Evolutionary conservation across 2,888 invertebrate genomes (phyloP), one percentile per base, ranked within the genome.

Genomic region (Lasioglossum figueresi): DNA sequence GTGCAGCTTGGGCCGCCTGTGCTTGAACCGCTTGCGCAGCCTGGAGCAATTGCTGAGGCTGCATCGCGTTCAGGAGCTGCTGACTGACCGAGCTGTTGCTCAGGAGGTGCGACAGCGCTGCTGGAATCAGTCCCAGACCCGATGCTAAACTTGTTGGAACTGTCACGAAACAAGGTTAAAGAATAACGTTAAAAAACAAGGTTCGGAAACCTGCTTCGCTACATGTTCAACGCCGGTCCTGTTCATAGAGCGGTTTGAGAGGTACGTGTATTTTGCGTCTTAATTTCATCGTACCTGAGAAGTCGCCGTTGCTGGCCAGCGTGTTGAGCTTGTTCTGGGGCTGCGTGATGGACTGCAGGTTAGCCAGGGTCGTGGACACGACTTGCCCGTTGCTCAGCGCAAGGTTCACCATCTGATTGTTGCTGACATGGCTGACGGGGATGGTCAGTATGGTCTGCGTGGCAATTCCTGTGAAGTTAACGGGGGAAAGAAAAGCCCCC

Each of bases 381-480:
- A 98, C 97, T 95, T 98, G 98, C 48, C 98, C 98, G 95, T 98
- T 98, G 95, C 97, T 97, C 88, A 98, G 96, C 8, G 98, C 97
- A 92, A 98, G 95, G 94, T 98, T 97, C 45, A 97, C 97, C 96
- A 97, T 97, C 93, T 96, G 96, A 93, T 96, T 96, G 91, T 95
- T 95, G 95, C 98, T 98, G 89, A 98, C 97, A 95, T 98, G 98
- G 95, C 97, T 98, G 85, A 99, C 98, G 80, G 99, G 99, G 94
- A 99, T 99, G 90, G 99, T 99, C 92, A 99, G 96, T 94, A 99
- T 98, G 93, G 99, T 99, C 96, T 99, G 99, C 77, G 99, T 98
- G 79, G 98, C 98, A 94, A 99, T 97, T 91, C 99, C 99, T 99
- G 95, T 71, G 3, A 1, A 45, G 31, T 10, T 63, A 63, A 63